These are phyloP conservation scores for Ricordea florida DNA, from an alignment of 92 coral and sea anemone genomes.

Conservation along the genomic window DNA sequence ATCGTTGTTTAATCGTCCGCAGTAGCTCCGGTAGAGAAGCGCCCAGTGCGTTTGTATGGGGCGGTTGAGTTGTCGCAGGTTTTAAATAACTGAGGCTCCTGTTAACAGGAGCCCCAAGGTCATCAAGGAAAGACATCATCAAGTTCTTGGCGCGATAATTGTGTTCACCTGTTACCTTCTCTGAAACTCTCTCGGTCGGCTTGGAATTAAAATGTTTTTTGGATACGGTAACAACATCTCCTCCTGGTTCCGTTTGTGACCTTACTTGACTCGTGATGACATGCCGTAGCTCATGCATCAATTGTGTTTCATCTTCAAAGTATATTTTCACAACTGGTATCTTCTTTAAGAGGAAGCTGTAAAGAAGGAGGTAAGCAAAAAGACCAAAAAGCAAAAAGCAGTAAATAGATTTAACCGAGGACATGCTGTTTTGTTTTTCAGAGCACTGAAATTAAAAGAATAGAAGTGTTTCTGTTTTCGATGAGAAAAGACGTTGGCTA, in stretches of 20 bases:
- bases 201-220: no score
- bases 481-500: no score
- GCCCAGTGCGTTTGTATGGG: background rate
- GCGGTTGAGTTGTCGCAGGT: background rate
- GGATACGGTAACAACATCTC: no score
- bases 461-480: no score
- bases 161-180: background rate
- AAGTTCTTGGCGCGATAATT: background rate
- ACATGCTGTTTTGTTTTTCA: slow-evolving; percentile 35
- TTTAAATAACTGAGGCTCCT: background rate
- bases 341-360: slow-evolving; percentile 54
- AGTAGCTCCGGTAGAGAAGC: background rate
- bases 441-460: background rate
- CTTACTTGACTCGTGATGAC: no score
- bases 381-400: slow-evolving; percentile 47
- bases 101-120: slow-evolving; percentile 9
- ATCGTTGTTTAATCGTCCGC: background rate
- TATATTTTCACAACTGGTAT: slow-evolving; percentile 64
- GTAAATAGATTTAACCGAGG: slow-evolving; percentile 48
- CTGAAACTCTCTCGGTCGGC: no score
- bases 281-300: no score
- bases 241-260: no score
- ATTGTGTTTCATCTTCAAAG: slow-evolving; percentile 31
- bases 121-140: slow-evolving; percentile 40
- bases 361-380: slow-evolving; percentile 47